phyloP scores from a whole-genome alignment of 2,888 invertebrate species.

The Stictocephala bisonia region DNA sequence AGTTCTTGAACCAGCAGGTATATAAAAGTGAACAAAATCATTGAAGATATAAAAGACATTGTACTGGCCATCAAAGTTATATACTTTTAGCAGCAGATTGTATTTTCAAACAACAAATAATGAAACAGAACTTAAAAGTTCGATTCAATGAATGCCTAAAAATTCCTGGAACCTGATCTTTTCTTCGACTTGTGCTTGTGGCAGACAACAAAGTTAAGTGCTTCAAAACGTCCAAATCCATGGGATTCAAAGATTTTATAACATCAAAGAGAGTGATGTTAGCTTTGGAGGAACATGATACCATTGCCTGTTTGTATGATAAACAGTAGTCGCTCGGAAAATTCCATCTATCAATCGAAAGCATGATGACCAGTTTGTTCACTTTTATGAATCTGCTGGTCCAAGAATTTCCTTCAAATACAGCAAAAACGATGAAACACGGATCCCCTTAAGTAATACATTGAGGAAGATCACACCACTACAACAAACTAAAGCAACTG shows the following conservation, averaged over 20 bases:
- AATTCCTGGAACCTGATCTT: not conserved
- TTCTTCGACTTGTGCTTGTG: not conserved
- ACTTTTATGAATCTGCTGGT: slow-evolving; percentile 19
- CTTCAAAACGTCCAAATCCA: slow-evolving; percentile 10
- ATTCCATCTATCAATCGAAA: not conserved
- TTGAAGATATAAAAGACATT: no score
- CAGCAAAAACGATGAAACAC: slow-evolving; percentile 18
- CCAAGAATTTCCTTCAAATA: slow-evolving; percentile 25
- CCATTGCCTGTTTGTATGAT: not conserved
- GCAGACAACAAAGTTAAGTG: slow-evolving; percentile 20
- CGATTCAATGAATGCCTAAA: not conserved
- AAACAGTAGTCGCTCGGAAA: slow-evolving; percentile 22
- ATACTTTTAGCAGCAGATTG: no score
- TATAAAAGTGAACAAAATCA: no score
- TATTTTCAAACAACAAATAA: no score
- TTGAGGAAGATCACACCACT: slow-evolving; percentile 26
- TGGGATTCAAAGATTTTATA: not conserved
- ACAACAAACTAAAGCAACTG: slow-evolving; percentile 16
- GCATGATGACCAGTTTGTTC: slow-evolving; percentile 16
- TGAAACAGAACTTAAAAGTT: no score
- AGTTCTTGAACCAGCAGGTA: no score
- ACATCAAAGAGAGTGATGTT: slow-evolving; percentile 6
- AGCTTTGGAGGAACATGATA: slow-evolving; percentile 3
- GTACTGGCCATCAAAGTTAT: no score
- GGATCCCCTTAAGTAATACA: slow-evolving; percentile 17